A percentile compares a stretch with the other conserved stretches of the same genome.
Evolutionary conservation across 2,888 invertebrate genomes (phyloP).

Genomic region (Leptura quadrifasciata): DNA sequence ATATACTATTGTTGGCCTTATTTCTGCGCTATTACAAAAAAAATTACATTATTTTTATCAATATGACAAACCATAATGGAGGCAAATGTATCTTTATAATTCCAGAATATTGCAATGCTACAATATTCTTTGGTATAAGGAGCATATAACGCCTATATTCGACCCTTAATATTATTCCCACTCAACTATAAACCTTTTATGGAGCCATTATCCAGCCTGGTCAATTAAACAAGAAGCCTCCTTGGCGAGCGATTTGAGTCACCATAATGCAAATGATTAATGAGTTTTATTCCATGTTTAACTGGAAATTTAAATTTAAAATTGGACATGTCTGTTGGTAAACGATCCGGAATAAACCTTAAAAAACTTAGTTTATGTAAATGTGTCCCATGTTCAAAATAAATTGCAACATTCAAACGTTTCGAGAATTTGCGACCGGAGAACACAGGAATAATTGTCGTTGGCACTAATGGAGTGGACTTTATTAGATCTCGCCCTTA

Average conservation of each 20-base stretch:
- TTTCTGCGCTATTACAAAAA: too few species aligned
- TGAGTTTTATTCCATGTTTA: background rate
- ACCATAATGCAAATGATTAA: background rate
- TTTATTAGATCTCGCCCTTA: background rate
- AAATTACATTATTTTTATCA: too few species aligned
- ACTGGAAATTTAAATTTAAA: constrained; percentile 1
- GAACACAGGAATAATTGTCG: background rate
- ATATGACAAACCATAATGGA: too few species aligned
- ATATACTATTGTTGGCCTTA: too few species aligned
- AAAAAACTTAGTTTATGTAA: background rate
- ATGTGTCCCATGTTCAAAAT: background rate
- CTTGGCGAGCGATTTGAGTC: background rate
- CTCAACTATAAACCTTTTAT: background rate
- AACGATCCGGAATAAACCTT: background rate
- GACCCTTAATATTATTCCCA: background rate
- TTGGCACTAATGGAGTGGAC: constrained; percentile 1
- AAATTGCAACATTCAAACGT: background rate
- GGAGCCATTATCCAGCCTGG: background rate
- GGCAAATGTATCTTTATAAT: too few species aligned
- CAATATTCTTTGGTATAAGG: too few species aligned
- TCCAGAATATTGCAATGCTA: too few species aligned
- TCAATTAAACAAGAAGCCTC: background rate
- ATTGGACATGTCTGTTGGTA: background rate
- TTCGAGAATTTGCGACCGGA: background rate
- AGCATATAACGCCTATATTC: background rate